Base-by-base conservation (phyloP, 2,113 vertebrate species). In the Prinia subflava region DNA sequence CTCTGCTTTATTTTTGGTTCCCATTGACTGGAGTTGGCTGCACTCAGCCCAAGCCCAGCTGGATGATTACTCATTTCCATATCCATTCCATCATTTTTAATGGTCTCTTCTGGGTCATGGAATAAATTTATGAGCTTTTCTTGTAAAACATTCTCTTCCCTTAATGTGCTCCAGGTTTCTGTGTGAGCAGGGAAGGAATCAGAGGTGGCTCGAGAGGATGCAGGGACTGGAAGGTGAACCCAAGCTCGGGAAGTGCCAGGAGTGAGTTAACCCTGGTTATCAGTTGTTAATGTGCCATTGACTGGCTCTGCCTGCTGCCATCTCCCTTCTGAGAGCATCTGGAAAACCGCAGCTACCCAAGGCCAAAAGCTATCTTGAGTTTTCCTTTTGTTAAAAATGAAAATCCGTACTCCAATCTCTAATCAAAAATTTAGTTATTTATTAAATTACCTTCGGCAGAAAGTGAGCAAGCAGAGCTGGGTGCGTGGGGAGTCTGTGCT, bases 141-240 rank as follows among this genome's bases (percentile, higher is more conserved):
- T 69, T 87, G 94, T 80, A 68, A 87, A 76, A 39, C 13, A 2
- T 41, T 21, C 75, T 62, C 33, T 69, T 24, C 35, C 5, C 71
- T 92, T 95, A 76, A 95, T 92, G 91, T 14, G 82, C 90, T 96
- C 94, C 95, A 94, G 82, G 94, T 93, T 95, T 92, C 79, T 11
- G 39, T 12, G 39, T 5, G 22, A 35, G 44, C 35, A 53, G 35
- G 5, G 79, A 35, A 5, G 37, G 92, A 69, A 46, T 6, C 63
- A 2, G 49, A 59, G 63, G 67, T 42, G 93, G 59, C 19, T 42
- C 41, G 41, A 42, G 41, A 42, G 41, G 41, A 42, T 42, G 41
- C 41, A 42, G 41, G 41, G 41, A 15, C 41, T 76, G 87, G 73
- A 53, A 31, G 86, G 0, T 7, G 74, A 39, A 20, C 24, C 50